phyloP scores from a whole-genome alignment of 1,140 invertebrate species.

The Venustaconcha ellipsiformis region DNA sequence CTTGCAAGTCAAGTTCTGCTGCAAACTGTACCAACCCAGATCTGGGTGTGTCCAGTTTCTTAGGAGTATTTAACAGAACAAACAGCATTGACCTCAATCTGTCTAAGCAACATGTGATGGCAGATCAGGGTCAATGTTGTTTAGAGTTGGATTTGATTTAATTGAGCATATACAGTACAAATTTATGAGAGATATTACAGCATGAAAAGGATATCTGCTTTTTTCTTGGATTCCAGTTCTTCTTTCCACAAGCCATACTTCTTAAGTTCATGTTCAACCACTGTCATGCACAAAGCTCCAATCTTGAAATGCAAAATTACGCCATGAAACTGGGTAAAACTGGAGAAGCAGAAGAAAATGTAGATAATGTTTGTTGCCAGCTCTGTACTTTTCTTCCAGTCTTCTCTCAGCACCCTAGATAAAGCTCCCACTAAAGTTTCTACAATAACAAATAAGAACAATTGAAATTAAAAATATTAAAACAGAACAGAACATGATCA shows the following conservation, averaged over 20 bases:
- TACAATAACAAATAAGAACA: conserved; percentile 63
- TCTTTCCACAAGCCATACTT: conserved; percentile 94
- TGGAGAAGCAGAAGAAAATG: conserved; percentile 97
- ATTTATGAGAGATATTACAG: conserved; percentile 2
- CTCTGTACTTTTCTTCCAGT: conserved; percentile 96
- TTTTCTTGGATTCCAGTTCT: conserved; percentile 80
- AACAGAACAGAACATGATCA: too few species aligned
- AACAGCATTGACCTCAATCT: too few species aligned
- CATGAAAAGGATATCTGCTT: conserved; percentile 66
- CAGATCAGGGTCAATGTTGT: too few species aligned
- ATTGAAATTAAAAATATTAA: too few species aligned
- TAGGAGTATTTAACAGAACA: too few species aligned
- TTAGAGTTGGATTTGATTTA: too few species aligned
- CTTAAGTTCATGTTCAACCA: conserved; percentile 93
- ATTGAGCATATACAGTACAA: neutral
- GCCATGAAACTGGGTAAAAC: conserved; percentile 95
- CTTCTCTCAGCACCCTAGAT: conserved; percentile 93
- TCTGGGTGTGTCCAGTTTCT: too few species aligned
- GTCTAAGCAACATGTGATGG: too few species aligned
- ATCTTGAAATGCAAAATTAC: conserved; percentile 89
- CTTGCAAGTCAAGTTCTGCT: too few species aligned
- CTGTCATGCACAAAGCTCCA: conserved; percentile 95
- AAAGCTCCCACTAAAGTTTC: conserved; percentile 96
- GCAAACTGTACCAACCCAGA: too few species aligned
- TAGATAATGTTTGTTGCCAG: conserved; percentile 97